These are phyloP conservation scores for Kryphioiulus occultus DNA, from an alignment of 2,888 invertebrate genomes.

Conservation along the genomic window DNA sequence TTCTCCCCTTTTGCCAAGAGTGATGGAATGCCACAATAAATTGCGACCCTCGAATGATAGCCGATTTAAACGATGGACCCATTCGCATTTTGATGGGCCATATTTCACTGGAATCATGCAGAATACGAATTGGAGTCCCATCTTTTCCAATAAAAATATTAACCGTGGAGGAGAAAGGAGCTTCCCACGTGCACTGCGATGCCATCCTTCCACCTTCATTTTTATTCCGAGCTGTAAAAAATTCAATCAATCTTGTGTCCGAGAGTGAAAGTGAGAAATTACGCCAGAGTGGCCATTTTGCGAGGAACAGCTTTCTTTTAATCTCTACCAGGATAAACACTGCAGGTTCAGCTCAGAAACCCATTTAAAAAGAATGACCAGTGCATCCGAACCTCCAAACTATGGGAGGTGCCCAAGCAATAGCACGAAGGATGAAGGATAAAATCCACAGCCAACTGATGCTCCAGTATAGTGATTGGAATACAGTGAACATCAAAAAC, in stretches of 20 bases:
- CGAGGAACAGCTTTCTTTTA: conserved; percentile 40
- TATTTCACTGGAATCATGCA: conserved; percentile 27
- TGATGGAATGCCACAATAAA: conserved; percentile 28
- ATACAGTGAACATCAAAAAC: too few relatives aligned
- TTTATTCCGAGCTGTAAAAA: not conserved
- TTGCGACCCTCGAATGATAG: not conserved
- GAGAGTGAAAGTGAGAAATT: conserved; percentile 33
- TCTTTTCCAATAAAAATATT: conserved; percentile 29
- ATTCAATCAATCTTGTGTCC: conserved; percentile 39
- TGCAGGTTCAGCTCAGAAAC: not conserved
- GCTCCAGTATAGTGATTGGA: too few relatives aligned
- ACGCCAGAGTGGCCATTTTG: conserved; percentile 39
- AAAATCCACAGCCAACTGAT: too few relatives aligned
- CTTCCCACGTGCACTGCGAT: not conserved
- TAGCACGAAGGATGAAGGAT: not conserved
- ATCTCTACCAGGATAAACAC: conserved; percentile 27
- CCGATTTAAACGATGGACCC: conserved; percentile 1
- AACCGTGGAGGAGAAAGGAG: not conserved
- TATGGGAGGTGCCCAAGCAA: not conserved
- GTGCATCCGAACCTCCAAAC: not conserved
- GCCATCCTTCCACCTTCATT: conserved; percentile 12
- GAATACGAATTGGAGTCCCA: conserved; percentile 3
- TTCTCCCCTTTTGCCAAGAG: not conserved
- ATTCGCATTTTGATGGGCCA: conserved; percentile 31
- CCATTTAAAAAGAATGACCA: conserved; percentile 35